Evolutionary conservation across 1,140 invertebrate species (phyloP).

Genomic region (Dryas iulia): DNA sequence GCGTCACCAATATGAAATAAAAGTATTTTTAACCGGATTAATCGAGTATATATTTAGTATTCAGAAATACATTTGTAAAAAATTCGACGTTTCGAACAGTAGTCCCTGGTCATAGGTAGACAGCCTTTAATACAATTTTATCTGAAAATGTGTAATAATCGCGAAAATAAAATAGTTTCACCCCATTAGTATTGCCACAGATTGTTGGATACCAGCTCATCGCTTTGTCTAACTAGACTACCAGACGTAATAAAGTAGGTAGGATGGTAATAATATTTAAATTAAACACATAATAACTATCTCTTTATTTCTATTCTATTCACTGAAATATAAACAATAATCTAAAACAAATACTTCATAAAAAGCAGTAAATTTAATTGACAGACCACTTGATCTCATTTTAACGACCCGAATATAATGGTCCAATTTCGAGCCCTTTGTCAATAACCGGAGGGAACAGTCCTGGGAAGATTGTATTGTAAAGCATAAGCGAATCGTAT

Average conservation of each 20-base stretch:
- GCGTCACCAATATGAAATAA: no score
- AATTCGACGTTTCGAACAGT: no score
- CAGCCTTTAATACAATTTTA: no score
- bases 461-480: conserved; percentile 5
- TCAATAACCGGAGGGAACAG: conserved; percentile 15
- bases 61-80: no score
- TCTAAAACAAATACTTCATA: conserved; percentile 19
- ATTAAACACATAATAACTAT: neutral
- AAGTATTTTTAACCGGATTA: no score
- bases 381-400: conserved; percentile 33
- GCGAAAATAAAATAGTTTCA: no score
- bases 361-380: conserved; percentile 32
- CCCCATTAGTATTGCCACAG: no score
- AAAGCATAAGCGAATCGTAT: neutral
- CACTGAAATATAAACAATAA: conserved; percentile 10
- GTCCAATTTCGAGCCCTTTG: conserved; percentile 25
- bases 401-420: conserved; percentile 29
- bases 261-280: no score
- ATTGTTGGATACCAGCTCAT: no score
- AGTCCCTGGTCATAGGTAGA: no score
- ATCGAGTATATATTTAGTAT: no score
- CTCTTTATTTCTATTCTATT: neutral
- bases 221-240: neutral
- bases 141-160: no score
- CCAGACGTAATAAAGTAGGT: neutral